These are phyloP conservation scores for Merodon equestris DNA, from an alignment of 2,888 invertebrate species.

Conservation along the genomic window DNA sequence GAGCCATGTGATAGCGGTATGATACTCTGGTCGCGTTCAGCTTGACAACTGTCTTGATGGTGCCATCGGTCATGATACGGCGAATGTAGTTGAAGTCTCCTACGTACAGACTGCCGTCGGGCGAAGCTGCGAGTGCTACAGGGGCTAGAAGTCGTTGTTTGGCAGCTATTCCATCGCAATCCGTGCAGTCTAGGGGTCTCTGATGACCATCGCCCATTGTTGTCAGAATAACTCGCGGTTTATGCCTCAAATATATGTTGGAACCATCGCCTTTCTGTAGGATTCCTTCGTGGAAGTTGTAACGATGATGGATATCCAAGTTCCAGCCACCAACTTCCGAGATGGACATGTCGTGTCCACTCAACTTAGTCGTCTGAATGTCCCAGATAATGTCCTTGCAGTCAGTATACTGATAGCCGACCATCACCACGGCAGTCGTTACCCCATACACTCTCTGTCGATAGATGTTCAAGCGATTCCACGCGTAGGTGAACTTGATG, in stretches of 20 bases:
- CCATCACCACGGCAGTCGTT: conserved; percentile 95
- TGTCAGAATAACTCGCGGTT: conserved; percentile 93
- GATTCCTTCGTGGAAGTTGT: conserved; percentile 98
- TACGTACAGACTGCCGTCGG: conserved; percentile 96
- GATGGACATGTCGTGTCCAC: conserved; percentile 97
- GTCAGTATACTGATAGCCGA: conserved; percentile 96
- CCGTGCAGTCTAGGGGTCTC: conserved; percentile 89
- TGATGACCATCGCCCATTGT: conserved; percentile 95
- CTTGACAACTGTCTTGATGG: conserved; percentile 79
- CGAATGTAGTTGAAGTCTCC: conserved; percentile 97
- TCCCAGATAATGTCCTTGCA: conserved; percentile 97
- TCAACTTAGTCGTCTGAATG: conserved; percentile 95
- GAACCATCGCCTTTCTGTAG: conserved; percentile 98
- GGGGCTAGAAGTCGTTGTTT: conserved; percentile 93
- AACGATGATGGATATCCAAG: conserved; percentile 97
- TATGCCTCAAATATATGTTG: conserved; percentile 95
- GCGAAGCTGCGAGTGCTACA: conserved; percentile 93
- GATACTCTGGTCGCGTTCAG: conserved; percentile 94
- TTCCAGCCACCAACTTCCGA: conserved; percentile 99
- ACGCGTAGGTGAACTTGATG: conserved; percentile 97
- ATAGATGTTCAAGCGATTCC: conserved; percentile 98
- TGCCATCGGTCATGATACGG: conserved; percentile 91
- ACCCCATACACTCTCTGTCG: conserved; percentile 97
- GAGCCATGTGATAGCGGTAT: conserved; percentile 97
- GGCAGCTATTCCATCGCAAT: conserved; percentile 88